phyloP scores from a whole-genome alignment of 2,888 invertebrate genomes.

The Xanthia togata region DNA sequence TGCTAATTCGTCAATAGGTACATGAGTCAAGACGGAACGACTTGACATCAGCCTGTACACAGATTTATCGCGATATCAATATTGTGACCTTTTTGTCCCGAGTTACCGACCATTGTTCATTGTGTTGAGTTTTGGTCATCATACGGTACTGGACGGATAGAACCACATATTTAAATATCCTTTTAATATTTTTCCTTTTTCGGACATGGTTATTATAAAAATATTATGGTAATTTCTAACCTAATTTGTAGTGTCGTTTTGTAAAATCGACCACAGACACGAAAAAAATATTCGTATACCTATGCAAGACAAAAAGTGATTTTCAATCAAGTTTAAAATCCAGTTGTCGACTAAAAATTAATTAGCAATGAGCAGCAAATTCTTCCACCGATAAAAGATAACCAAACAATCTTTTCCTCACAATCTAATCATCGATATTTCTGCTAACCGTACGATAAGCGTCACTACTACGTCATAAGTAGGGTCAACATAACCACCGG shows the following conservation, averaged over 20 bases:
- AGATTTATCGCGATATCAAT: slow-evolving; percentile 83
- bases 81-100: slow-evolving; percentile 87
- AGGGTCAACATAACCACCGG: slow-evolving; percentile 77
- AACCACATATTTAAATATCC: slow-evolving; percentile 54
- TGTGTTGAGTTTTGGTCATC: slow-evolving; percentile 87
- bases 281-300: neutral
- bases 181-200: slow-evolving; percentile 8
- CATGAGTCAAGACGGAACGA: neutral
- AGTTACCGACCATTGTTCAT: slow-evolving; percentile 85
- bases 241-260: neutral
- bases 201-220: neutral
- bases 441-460: slow-evolving; percentile 69
- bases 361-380: slow-evolving; percentile 13
- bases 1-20: neutral
- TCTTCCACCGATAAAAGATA: slow-evolving; percentile 3
- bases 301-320: neutral
- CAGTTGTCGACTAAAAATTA: neutral
- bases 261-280: neutral
- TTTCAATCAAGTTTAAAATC: neutral
- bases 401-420: slow-evolving; percentile 9
- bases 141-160: slow-evolving; percentile 74
- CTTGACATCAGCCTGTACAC: slow-evolving; percentile 73
- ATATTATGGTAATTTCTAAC: neutral
- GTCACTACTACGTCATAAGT: slow-evolving; percentile 68
- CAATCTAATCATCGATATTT: slow-evolving; percentile 45